Conservation (phyloP, 2,888 invertebrate species). For the Tetragonisca angustula region DNA sequence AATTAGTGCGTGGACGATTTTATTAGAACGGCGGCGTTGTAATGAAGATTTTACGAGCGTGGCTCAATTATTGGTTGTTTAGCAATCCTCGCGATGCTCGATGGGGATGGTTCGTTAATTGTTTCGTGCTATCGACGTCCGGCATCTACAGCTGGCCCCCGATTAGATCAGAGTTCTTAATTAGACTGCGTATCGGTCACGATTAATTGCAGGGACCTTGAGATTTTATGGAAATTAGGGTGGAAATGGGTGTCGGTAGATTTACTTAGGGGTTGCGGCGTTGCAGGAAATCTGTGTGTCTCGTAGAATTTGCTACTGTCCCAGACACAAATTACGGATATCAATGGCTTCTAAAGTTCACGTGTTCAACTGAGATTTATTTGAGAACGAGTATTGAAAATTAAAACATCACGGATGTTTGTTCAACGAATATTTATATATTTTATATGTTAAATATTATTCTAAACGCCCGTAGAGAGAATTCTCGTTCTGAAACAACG, state of each 20-base stretch:
- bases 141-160: constrained; percentile 23
- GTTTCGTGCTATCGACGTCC: constrained; percentile 47
- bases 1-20: constrained; percentile 80
- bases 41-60: constrained; percentile 79
- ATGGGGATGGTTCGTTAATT: constrained; percentile 47
- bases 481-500: no score
- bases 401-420: no score
- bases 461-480: no score
- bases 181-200: constrained; percentile 56
- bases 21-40: constrained; percentile 74
- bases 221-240: constrained; percentile 57
- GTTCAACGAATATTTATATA: no score
- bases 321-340: no score
- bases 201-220: constrained; percentile 35
- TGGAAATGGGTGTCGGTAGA: neutral
- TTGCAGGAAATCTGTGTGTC: no score
- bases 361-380: no score
- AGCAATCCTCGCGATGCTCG: constrained; percentile 52
- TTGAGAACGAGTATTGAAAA: no score
- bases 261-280: neutral
- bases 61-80: constrained; percentile 77
- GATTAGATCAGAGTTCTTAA: constrained; percentile 57
- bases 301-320: no score
- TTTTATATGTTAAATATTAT: no score
- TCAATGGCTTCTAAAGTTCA: no score